These are phyloP conservation scores for Ochropacha duplaris DNA, from an alignment of 2,888 invertebrate genomes.

Conservation along the genomic window DNA sequence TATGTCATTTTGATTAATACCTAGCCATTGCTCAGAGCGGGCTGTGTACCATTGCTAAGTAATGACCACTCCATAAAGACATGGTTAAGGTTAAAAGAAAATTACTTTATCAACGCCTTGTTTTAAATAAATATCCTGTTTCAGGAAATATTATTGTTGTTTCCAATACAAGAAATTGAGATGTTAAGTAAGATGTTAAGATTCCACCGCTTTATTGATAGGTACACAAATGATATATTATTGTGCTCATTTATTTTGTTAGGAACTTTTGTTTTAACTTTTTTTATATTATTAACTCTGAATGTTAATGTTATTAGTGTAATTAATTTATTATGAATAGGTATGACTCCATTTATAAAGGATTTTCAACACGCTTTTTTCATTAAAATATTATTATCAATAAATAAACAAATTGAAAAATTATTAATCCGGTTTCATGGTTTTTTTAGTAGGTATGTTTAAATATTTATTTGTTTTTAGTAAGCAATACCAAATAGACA, in stretches of 20 bases:
- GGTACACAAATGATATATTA: constrained; percentile 78
- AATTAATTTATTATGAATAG: constrained; percentile 49
- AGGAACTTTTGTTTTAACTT: constrained; percentile 44
- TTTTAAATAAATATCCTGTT: constrained; percentile 83
- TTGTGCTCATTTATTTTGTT: constrained; percentile 66
- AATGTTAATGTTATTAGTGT: constrained; percentile 52
- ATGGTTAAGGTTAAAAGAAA: constrained; percentile 83
- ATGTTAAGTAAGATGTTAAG: constrained; percentile 75
- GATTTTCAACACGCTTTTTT: background rate
- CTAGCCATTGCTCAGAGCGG: constrained; percentile 81
- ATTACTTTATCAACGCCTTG: constrained; percentile 84
- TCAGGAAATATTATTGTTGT: constrained; percentile 83
- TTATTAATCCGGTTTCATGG: too few species aligned
- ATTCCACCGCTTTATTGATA: constrained; percentile 77
- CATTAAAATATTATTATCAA: background rate
- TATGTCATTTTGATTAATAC: constrained; percentile 83
- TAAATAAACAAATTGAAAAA: too few species aligned
- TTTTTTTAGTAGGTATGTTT: too few species aligned
- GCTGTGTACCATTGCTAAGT: constrained; percentile 83
- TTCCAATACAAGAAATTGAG: constrained; percentile 82
- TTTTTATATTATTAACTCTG: constrained; percentile 42
- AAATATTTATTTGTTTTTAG: too few species aligned
- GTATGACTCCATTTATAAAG: constrained; percentile 27
- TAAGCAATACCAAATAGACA: too few species aligned
- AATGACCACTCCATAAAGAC: constrained; percentile 83